Evolutionary conservation across 2,888 invertebrate genomes (phyloP), one percentile per base, ranked within the genome.

Genomic region (Sepiola atlantica): DNA sequence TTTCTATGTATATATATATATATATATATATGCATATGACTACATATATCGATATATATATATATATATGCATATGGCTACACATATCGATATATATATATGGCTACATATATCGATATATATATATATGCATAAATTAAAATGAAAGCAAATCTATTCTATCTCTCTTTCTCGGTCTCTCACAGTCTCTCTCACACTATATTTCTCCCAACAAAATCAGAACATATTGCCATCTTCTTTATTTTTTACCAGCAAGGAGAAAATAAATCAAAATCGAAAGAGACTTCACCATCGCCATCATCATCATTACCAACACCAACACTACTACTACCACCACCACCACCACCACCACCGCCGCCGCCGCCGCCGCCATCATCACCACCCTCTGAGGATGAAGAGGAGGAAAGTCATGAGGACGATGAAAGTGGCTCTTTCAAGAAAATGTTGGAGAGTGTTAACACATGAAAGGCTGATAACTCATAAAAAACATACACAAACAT

Each of bases 161-260:
- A n/a, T 77, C 77, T 77, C 77, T 77, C 6, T 77, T 24, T 32
- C 77, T 77, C n/a, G n/a, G 21, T 57, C 20, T 57, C 57, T 57
- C 57, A 24, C 21, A 24, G 6, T 21, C 77, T 32, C 77, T 77
- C n/a, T 77, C 21, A n/a, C 77, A 77, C n/a, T 77, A n/a, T 77
- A n/a, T 77, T 16, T 77, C 77, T 32, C 16, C n/a, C 77, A 55
- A 55, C 55, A 92, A 92, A 92, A 92, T 92, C 92, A 92, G 92
- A 92, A 92, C 92, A 92, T 92, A 92, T 92, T 92, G 92, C 92
- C 92, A 92, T 92, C 55, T 92, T 92, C 92, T 92, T 92, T 92
- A 92, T 92, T 92, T 92, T 92, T 92, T 92, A 92, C 92, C 92
- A 92, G 92, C 92, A 92, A 92, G 92, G 92, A 92, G 92, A 92